Evolutionary conservation across 1,140 invertebrate genomes (phyloP).

Genomic region (Bombus picipes): DNA sequence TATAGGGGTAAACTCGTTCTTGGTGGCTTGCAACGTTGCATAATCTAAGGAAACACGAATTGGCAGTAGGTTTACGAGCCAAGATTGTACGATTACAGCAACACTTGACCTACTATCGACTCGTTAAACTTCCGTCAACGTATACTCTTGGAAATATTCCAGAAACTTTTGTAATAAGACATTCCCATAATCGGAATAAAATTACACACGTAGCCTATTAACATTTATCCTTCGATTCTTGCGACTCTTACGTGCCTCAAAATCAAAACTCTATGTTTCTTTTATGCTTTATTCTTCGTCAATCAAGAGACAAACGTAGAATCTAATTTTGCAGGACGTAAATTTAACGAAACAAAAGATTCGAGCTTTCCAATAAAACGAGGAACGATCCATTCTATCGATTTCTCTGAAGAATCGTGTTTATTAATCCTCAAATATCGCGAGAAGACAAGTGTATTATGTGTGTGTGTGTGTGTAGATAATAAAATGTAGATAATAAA

Average conservation of each 20-base stretch:
- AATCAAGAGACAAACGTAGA: neutral
- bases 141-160: constrained; percentile 42
- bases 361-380: neutral
- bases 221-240: neutral
- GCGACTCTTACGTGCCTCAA: neutral
- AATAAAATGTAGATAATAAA: too few relatives aligned
- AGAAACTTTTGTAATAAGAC: constrained; percentile 45
- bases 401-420: neutral
- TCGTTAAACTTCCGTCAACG: constrained; percentile 46
- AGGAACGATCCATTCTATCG: neutral
- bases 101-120: constrained; percentile 45
- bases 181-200: constrained; percentile 48
- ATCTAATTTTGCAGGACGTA: neutral
- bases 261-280: neutral
- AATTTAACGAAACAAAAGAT: neutral
- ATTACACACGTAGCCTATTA: neutral
- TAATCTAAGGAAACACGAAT: constrained; percentile 43
- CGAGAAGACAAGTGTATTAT: neutral
- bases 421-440: neutral
- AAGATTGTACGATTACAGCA: constrained; percentile 49
- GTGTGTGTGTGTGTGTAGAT: too few relatives aligned
- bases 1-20: neutral
- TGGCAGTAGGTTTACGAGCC: constrained; percentile 47
- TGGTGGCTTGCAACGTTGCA: neutral
- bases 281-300: neutral